Percentiles rank a stretch among this genome's conserved stretches.
Conservation (phyloP, 2,113 vertebrate species). For the Tamias sibiricus region DNA sequence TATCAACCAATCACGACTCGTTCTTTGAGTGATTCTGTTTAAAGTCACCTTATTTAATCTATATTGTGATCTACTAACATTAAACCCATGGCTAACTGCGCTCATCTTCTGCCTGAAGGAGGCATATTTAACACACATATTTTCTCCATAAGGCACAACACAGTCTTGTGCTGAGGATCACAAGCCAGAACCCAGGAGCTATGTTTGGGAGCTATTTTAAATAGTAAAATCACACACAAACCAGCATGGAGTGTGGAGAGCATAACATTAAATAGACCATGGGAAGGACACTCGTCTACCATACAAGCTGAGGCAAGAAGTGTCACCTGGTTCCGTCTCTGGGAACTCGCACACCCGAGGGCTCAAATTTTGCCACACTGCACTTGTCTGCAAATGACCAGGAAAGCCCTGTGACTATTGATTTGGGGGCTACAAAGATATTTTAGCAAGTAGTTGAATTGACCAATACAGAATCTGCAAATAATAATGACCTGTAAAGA, state of each 20-base stretch:
- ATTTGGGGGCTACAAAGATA: neutral
- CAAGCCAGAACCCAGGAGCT: neutral
- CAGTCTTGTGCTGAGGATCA: neutral
- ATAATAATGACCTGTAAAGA: neutral
- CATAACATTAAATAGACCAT: neutral
- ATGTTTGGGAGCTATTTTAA: neutral
- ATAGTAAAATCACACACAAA: neutral
- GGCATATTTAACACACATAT: neutral
- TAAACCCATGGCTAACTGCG: neutral
- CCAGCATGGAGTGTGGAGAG: neutral
- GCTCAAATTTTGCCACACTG: neutral
- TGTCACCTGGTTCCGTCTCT: fast-evolving
- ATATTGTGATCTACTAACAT: no score
- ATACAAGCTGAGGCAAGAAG: neutral
- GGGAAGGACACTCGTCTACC: neutral
- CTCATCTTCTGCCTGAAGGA: neutral
- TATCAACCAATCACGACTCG: neutral
- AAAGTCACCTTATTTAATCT: neutral
- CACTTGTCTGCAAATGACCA: neutral
- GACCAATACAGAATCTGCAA: neutral
- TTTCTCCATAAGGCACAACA: neutral
- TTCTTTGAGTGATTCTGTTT: neutral
- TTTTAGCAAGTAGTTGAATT: neutral
- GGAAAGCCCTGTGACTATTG: neutral
- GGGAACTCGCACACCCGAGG: fast-evolving